phyloP scores from a whole-genome alignment of 2,888 invertebrate genomes.

The Sinohyriopsis cumingii region DNA sequence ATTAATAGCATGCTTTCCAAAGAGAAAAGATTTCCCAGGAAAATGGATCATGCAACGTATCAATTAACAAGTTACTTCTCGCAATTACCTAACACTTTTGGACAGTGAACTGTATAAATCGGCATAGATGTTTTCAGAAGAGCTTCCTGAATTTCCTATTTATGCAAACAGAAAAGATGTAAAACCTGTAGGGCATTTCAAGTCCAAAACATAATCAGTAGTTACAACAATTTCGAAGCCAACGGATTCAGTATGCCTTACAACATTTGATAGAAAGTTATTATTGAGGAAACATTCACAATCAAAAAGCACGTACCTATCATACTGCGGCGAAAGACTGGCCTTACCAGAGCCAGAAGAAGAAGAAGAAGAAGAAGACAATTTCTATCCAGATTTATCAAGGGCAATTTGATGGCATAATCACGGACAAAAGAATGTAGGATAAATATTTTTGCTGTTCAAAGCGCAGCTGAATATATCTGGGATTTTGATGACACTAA shows the following conservation, averaged over 20 bases:
- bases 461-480: conserved; percentile 6
- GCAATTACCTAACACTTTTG: no score
- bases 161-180: no score
- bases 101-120: no score
- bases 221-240: conserved; percentile 4
- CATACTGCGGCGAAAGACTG: background rate
- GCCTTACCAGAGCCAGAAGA: conserved; percentile 1
- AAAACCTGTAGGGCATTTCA: no score
- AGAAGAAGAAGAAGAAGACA: conserved; percentile 1
- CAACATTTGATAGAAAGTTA: background rate
- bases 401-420: background rate
- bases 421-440: conserved; percentile 11
- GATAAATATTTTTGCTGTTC: conserved; percentile 8
- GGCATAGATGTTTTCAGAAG: no score
- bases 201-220: conserved; percentile 7
- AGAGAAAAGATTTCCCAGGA: no score
- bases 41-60: no score
- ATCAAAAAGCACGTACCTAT: background rate
- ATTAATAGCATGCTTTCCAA: no score
- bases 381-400: conserved; percentile 1
- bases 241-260: conserved; percentile 2
- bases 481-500: conserved; percentile 18
- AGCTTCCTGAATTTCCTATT: no score
- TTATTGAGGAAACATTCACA: conserved; percentile 4
- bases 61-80: no score